A percentile compares a stretch with the other conserved stretches of the same genome.
phyloP scores from a whole-genome alignment of 2,888 invertebrate genomes.

The Spisula subtruncata region DNA sequence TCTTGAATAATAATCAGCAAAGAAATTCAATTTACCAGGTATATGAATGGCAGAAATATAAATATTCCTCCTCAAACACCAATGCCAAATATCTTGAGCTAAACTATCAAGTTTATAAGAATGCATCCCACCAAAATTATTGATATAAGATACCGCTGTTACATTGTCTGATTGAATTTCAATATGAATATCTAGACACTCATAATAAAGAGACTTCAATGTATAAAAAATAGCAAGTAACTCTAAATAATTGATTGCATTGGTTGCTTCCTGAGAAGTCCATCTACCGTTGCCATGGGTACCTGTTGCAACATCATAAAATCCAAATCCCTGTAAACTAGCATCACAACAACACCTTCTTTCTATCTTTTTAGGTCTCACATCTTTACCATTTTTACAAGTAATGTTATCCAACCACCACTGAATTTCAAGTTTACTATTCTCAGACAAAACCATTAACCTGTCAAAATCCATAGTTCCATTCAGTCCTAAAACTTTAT shows the following conservation, averaged over 20 bases:
- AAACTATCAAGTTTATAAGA: constrained; percentile 42
- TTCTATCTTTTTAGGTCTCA: not conserved
- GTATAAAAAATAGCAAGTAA: constrained; percentile 50
- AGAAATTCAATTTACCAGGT: constrained; percentile 35
- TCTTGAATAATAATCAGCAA: constrained; percentile 59
- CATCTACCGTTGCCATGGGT: not conserved
- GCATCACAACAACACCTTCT: constrained; percentile 13
- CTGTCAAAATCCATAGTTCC: constrained; percentile 43
- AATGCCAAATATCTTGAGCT: constrained; percentile 54
- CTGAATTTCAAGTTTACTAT: not conserved
- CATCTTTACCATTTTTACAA: constrained; percentile 21
- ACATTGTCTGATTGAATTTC: constrained; percentile 47
- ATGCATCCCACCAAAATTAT: constrained; percentile 57
- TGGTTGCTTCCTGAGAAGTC: not conserved
- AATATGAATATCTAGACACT: constrained; percentile 30
- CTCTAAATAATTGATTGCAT: constrained; percentile 45
- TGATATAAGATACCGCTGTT: constrained; percentile 51
- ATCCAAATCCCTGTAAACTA: not conserved
- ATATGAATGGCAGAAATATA: constrained; percentile 48
- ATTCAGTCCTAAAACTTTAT: constrained; percentile 42
- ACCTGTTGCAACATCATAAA: not conserved
- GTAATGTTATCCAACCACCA: constrained; percentile 33
- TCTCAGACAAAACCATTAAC: not conserved
- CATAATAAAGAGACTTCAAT: constrained; percentile 28
- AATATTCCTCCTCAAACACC: constrained; percentile 58